A percentile compares a stretch with the other conserved stretches of the same genome.
These are phyloP conservation scores for Macropus fuliginosus DNA, from an alignment of 2,797 vertebrate genomes.

Conservation along the genomic window DNA sequence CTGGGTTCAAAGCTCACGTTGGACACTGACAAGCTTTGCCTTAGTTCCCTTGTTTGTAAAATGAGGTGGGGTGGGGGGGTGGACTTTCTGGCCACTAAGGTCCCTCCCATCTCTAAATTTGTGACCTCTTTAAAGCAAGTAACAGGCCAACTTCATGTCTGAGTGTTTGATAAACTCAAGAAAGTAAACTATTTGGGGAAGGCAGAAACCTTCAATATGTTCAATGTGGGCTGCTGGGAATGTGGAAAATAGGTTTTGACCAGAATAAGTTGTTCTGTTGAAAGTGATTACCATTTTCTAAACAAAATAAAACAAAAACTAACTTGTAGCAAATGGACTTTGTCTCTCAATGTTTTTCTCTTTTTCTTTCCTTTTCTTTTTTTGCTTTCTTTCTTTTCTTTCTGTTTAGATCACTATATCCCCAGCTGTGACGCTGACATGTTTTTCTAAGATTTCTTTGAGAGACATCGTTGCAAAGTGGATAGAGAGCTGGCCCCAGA, in stretches of 20 bases:
- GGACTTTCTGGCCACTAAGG: not conserved
- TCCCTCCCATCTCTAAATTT: not conserved
- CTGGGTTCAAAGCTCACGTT: not conserved
- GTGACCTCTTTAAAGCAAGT: not conserved
- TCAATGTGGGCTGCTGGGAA: not conserved
- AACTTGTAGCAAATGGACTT: not conserved
- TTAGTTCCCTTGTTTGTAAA: not conserved
- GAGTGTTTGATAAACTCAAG: not conserved
- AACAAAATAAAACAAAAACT: not conserved
- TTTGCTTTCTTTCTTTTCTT: not conserved
- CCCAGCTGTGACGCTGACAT: not conserved
- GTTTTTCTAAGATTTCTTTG: not conserved
- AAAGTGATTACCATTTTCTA: not conserved
- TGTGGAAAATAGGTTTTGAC: not conserved
- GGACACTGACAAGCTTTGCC: not conserved
- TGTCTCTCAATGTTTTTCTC: not conserved
- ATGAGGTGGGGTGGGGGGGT: not conserved
- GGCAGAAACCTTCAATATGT: not conserved
- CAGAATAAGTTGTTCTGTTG: not conserved
- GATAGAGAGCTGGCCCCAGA: not conserved
- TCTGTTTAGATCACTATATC: not conserved
- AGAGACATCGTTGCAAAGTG: not conserved
- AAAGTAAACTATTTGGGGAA: not conserved
- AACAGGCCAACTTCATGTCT: not conserved
- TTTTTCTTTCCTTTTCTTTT: not conserved